Evolutionary conservation across 2,113 vertebrate species (phyloP).

Genomic region (Physeter macrocephalus): DNA sequence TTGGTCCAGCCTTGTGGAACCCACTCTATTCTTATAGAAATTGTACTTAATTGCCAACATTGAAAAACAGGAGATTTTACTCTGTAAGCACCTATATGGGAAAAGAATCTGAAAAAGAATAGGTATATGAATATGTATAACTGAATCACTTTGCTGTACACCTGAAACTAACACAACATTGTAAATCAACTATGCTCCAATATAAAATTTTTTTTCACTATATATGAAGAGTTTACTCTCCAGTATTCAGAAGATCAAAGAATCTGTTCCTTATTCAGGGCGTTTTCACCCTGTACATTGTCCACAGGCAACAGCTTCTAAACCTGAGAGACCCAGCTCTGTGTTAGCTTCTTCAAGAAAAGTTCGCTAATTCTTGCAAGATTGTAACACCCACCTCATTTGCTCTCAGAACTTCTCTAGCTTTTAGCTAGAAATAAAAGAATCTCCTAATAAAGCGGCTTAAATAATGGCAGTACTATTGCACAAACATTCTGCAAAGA

Average conservation of each 20-base stretch:
- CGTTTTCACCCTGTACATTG: no score
- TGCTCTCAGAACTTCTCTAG: not conserved
- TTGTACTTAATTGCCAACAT: not conserved
- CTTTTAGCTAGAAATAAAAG: not conserved
- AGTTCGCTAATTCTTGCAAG: not conserved
- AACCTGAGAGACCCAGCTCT: not conserved
- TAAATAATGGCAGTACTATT: not conserved
- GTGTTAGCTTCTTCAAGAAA: not conserved
- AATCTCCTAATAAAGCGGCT: not conserved
- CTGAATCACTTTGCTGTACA: not conserved
- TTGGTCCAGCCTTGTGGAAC: not conserved
- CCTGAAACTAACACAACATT: not conserved
- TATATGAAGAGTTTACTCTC: not conserved
- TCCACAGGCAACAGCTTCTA: not conserved
- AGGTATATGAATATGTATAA: rapidly evolving
- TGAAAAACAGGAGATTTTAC: not conserved
- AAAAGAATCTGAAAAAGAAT: not conserved
- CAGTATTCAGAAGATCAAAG: not conserved
- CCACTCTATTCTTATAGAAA: not conserved
- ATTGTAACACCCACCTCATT: not conserved
- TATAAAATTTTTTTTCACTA: not conserved
- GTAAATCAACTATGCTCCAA: not conserved
- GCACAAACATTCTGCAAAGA: not conserved
- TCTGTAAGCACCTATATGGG: not conserved
- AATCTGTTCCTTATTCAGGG: not conserved